Evolutionary conservation across 2,113 vertebrate species (phyloP).

Genomic region (Sprattus sprattus): DNA sequence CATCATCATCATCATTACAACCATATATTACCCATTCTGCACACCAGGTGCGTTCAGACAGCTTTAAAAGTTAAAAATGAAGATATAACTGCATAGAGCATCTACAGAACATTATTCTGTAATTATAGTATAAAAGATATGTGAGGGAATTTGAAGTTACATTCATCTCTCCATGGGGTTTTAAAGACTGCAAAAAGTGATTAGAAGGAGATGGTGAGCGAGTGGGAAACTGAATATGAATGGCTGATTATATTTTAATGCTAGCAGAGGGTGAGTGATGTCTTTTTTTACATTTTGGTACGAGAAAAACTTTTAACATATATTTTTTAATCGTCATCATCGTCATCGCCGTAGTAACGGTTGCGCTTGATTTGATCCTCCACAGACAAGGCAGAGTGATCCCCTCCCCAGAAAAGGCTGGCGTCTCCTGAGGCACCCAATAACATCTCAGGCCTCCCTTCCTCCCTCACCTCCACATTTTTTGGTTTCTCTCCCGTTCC

Average conservation of each 20-base stretch:
- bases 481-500: conserved; percentile 3
- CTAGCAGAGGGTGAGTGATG: not conserved
- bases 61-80: conserved; percentile 37
- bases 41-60: conserved; percentile 75
- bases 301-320: not conserved
- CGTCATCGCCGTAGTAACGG: conserved; percentile 72
- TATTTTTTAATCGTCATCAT: conserved; percentile 48
- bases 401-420: conserved; percentile 50
- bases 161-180: conserved; percentile 68
- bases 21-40: conserved; percentile 51
- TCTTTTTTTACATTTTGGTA: not conserved
- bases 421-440: not conserved
- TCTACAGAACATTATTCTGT: conserved; percentile 33
- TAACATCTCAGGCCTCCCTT: conserved; percentile 3
- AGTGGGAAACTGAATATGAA: conserved; percentile 12
- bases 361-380: conserved; percentile 79
- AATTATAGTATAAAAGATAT: conserved; percentile 60
- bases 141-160: conserved; percentile 38
- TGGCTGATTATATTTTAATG: conserved; percentile 26
- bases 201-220: not conserved
- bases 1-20: conserved; percentile 47
- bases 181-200: conserved; percentile 31
- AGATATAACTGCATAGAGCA: not conserved
- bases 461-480: not conserved
- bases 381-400: conserved; percentile 58